These are phyloP conservation scores for Triplophysa dalaica DNA, from an alignment of 2,113 vertebrate species.

Conservation along the genomic window DNA sequence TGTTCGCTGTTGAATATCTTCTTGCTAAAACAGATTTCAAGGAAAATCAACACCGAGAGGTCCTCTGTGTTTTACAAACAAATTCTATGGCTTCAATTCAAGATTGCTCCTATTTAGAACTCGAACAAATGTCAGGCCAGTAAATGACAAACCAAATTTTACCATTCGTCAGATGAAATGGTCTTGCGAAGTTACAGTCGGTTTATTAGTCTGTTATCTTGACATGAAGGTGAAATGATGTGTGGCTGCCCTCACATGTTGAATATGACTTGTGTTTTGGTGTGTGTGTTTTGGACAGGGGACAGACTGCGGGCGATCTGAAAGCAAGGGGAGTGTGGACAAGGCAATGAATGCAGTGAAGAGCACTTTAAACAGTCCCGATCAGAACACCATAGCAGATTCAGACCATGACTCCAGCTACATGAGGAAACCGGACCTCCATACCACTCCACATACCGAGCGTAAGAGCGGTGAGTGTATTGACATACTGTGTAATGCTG, in stretches of 20 bases:
- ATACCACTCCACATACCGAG: slow-evolving; percentile 48
- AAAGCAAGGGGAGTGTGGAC: slow-evolving; percentile 58
- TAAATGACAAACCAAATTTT: not conserved
- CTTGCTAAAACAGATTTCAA: slow-evolving; percentile 64
- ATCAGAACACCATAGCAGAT: slow-evolving; percentile 57
- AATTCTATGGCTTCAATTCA: slow-evolving; percentile 56
- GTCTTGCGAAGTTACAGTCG: not conserved
- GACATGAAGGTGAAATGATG: slow-evolving; percentile 25
- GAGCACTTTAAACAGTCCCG: slow-evolving; percentile 57
- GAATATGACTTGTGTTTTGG: slow-evolving; percentile 23
- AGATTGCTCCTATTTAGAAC: not conserved
- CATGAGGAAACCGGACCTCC: slow-evolving; percentile 58
- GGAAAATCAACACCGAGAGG: slow-evolving; percentile 61
- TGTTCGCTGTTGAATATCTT: slow-evolving; percentile 70
- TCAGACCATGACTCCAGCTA: slow-evolving; percentile 51
- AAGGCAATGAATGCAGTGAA: slow-evolving; percentile 74
- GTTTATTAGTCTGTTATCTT: slow-evolving; percentile 8
- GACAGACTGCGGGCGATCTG: slow-evolving; percentile 59
- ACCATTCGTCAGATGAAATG: slow-evolving; percentile 11
- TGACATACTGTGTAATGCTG: not conserved
- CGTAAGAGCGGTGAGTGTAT: slow-evolving; percentile 68
- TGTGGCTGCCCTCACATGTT: slow-evolving; percentile 15
- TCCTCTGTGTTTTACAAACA: slow-evolving; percentile 58
- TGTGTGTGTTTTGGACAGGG: slow-evolving; percentile 43
- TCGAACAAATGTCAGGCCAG: not conserved